Evolutionary conservation across 2,888 invertebrate species (phyloP).

Genomic region (Brenthis ino): DNA sequence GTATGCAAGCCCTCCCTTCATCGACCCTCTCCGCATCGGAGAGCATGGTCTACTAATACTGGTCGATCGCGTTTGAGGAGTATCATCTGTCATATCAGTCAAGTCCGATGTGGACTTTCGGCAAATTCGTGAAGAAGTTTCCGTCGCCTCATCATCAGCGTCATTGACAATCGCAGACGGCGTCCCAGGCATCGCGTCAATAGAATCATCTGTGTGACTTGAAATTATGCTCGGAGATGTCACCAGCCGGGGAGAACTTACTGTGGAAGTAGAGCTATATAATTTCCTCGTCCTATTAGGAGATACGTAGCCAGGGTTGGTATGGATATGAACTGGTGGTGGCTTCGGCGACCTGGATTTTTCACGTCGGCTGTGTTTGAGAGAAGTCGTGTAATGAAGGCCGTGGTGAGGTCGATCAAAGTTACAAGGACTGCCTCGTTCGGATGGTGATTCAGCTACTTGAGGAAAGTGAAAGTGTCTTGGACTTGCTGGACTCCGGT

Average conservation of each 20-base stretch:
- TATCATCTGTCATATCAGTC: constrained; percentile 83
- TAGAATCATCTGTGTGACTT: constrained; percentile 76
- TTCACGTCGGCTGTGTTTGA: constrained; percentile 70
- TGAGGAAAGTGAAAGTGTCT: constrained; percentile 83
- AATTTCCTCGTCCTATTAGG: constrained; percentile 72
- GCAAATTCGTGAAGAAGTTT: constrained; percentile 78
- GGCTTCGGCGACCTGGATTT: constrained; percentile 76
- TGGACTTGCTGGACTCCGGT: constrained; percentile 82
- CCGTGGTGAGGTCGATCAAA: constrained; percentile 59
- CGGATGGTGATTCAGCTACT: constrained; percentile 64
- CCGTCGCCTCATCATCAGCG: constrained; percentile 74
- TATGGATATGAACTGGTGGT: constrained; percentile 82
- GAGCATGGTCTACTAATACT: constrained; percentile 84
- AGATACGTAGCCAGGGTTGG: constrained; percentile 84
- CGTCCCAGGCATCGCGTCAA: constrained; percentile 68
- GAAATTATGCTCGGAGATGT: constrained; percentile 77
- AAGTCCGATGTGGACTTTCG: constrained; percentile 91
- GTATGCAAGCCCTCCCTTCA: constrained; percentile 88
- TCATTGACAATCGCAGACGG: constrained; percentile 68
- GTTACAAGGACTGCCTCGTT: constrained; percentile 70
- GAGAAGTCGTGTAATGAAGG: constrained; percentile 68
- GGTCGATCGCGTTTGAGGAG: constrained; percentile 83
- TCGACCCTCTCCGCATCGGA: constrained; percentile 86
- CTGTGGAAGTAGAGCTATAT: constrained; percentile 74
- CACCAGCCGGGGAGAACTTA: constrained; percentile 68